Base-by-base conservation (phyloP, 2,888 invertebrate genomes). In the Elegia similella region DNA sequence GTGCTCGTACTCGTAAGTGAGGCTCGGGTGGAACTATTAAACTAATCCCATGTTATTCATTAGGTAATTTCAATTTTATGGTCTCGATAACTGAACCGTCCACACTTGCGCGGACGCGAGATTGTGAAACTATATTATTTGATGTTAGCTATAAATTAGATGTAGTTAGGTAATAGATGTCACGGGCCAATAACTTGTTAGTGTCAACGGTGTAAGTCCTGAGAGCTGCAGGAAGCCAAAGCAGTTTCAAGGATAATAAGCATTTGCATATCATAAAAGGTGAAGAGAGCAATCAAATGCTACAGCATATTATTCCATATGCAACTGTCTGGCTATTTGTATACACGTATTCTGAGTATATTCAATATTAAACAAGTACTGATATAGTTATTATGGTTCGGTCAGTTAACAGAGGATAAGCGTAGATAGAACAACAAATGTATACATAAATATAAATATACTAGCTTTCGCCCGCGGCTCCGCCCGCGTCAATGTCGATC, bases 21-120 rank as follows among this genome's bases (percentile, higher is more conserved):
- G 69, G 62, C 63, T 68, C 68, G 70, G 70, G 71, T 72, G 63
- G 63, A 67, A 68, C 71, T 62, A 77, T 77, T 73, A 78, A 77
- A 76, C 62, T 76, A 80, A 80, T 78, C 78, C 75, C 67, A 68
- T 72, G 76, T 75, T 73, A 79, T 80, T 80, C 76, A 78, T 81
- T 82, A 78, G 75, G 76, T 73, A 74, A 78, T 79, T 76, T 68
- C 68, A 68, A 72, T 73, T 80, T 81, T 80, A 81, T 70, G 72
- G 73, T 62, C 65, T 61, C 65, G 72, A 68, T 67, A 68, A 71
- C 65, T 67, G 70, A 64, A 68, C 65, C 61, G 66, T 67, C 68
- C 62, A 65, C 65, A 65, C 66, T 69, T 62, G 65, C 58, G 67
- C 58, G 64, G 69, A 71, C 74, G 67, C 67, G 56, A 70, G 72